Conservation (phyloP, 2,113 vertebrate species). For the Cinclus cinclus region DNA sequence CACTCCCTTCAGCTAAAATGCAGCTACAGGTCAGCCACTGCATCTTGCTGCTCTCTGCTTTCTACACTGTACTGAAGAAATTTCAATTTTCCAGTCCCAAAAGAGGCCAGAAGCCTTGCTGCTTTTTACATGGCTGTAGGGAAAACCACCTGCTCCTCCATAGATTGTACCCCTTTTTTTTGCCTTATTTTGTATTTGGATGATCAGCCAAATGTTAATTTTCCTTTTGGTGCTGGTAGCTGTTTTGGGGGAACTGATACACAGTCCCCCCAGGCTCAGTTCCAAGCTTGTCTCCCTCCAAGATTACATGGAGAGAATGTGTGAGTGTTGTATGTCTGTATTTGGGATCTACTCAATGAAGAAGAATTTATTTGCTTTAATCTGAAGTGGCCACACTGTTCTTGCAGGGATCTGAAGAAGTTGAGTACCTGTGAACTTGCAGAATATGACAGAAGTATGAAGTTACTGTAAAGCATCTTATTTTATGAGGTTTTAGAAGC, state of each 20-base stretch:
- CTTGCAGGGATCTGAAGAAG: not conserved
- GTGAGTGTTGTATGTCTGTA: not conserved
- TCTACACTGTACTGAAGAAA: not conserved
- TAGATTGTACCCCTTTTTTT: not conserved
- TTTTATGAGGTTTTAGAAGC: not conserved
- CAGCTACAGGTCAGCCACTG: not conserved
- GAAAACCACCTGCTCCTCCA: not conserved
- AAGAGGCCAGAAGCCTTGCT: not conserved
- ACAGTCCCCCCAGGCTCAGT: not conserved
- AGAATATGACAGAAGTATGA: not conserved
- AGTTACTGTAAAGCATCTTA: not conserved
- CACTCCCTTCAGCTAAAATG: not conserved
- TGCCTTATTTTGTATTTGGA: not conserved
- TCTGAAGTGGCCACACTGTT: not conserved
- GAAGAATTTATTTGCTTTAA: not conserved
- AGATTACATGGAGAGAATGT: not conserved
- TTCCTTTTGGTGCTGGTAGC: not conserved
- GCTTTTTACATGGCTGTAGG: not conserved
- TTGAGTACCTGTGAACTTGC: rapidly evolving
- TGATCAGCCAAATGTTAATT: not conserved
- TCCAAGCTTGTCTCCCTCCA: rapidly evolving
- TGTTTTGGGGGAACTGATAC: not conserved
- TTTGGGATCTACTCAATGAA: not conserved
- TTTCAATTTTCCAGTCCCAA: not conserved
- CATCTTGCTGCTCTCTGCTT: not conserved